Evolutionary conservation across 2,113 vertebrate genomes (phyloP), one percentile per base, ranked within the genome.

Genomic region (Cyanistes caeruleus): DNA sequence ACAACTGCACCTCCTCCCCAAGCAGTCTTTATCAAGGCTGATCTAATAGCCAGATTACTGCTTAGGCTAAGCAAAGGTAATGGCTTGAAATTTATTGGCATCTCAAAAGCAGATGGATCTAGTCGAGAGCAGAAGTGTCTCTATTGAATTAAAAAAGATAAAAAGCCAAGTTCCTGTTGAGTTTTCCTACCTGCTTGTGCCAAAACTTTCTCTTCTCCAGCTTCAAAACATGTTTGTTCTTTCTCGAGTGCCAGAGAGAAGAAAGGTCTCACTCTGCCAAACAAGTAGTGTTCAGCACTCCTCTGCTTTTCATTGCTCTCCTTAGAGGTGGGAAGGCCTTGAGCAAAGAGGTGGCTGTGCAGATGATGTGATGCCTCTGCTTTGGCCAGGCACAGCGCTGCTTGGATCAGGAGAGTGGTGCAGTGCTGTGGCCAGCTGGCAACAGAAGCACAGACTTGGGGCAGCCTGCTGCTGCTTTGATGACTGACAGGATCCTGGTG

Each of bases 181-280:
- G 64, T 63, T 90, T 78, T 87, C 48, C 48, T 90, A 44, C 60
- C 44, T 11, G 2, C 53, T 62, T 93, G 59, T 96, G 95, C 67
- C 85, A 94, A 83, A 90, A 49, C 89, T 73, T 97, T 94, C 83
- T 96, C 83, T 91, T 93, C 67, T 92, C 65, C 86, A 44, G 69
- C 73, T 97, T 95, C 96, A 88, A 96, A 96, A 95, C 67, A 39
- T 88, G 9, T 95, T 96, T 95, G 51, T 84, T 52, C 62, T 91
- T 96, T 91, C 39, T 59, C 78, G 27, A 16, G 24, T 84, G 64
- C 67, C 92, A 91, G 79, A 73, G 43, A 92, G 68, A 73, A 68
- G 67, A 58, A 87, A 79, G 68, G 35, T 83, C 55, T 31, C 18
- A 9, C 46, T 92, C 58, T 62, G 90, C 58, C 80, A 60, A 72